Evolutionary conservation across 2,113 vertebrate species (phyloP).

Genomic region (Platycercus adscitus): DNA sequence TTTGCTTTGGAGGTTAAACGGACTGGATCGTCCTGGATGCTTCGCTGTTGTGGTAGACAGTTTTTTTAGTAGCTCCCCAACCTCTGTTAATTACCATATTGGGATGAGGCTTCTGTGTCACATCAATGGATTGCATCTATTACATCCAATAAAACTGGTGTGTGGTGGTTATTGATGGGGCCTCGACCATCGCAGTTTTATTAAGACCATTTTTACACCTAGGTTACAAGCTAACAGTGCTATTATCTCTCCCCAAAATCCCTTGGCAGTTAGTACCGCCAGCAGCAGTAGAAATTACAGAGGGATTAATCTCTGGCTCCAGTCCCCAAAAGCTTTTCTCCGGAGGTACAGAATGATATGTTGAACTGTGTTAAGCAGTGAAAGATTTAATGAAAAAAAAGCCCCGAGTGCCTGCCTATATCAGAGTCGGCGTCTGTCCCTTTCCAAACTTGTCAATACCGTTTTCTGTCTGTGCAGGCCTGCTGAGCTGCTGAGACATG

Average conservation of each 20-base stretch:
- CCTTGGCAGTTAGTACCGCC: conserved; percentile 66
- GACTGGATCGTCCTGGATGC: conserved; percentile 25
- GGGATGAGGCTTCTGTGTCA: conserved; percentile 36
- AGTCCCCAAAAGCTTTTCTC: conserved; percentile 62
- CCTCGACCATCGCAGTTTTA: conserved; percentile 65
- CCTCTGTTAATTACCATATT: conserved; percentile 51
- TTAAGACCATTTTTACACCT: conserved; percentile 75
- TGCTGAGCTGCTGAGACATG: conserved; percentile 55
- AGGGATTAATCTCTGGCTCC: conserved; percentile 72
- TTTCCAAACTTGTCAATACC: conserved; percentile 67
- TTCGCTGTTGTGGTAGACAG: not conserved
- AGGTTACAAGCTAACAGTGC: conserved; percentile 36
- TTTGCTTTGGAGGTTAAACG: conserved; percentile 63
- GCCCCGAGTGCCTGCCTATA: conserved; percentile 53
- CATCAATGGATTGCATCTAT: conserved; percentile 34
- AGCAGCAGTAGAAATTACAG: conserved; percentile 71
- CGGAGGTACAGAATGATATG: conserved; percentile 38
- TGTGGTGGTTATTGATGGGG: conserved; percentile 61
- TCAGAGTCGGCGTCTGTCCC: not conserved
- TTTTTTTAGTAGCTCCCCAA: conserved; percentile 52
- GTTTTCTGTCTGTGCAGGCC: conserved; percentile 22
- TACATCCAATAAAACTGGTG: conserved; percentile 67
- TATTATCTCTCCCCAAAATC: conserved; percentile 73
- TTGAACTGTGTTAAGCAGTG: conserved; percentile 69
- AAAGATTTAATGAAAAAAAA: conserved; percentile 74